A percentile compares a stretch with the other conserved stretches of the same genome.
These are phyloP conservation scores for Nothoprocta perdicaria DNA, from an alignment of 2,113 vertebrate species.

Conservation along the genomic window DNA sequence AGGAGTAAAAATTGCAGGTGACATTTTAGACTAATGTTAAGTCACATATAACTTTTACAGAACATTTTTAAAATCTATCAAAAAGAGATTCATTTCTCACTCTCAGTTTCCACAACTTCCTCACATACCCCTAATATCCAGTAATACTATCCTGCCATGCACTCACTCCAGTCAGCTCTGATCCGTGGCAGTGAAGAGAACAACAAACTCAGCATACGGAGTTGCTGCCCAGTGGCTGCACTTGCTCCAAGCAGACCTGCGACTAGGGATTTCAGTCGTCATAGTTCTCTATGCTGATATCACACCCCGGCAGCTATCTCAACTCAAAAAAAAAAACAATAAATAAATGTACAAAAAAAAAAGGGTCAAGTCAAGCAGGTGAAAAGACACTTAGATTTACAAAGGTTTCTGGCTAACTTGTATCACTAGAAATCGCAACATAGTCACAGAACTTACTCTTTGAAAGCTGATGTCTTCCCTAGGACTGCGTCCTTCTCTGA, in stretches of 20 bases:
- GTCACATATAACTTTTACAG: neutral
- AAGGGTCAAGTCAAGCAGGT: neutral
- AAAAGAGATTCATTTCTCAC: neutral
- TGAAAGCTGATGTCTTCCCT: neutral
- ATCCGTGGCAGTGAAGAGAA: neutral
- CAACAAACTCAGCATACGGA: neutral
- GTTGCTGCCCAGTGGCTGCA: fast-evolving
- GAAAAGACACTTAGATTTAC: neutral
- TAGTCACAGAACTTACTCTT: neutral
- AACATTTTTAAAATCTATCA: neutral
- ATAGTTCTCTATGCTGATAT: fast-evolving
- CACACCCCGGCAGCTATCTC: neutral
- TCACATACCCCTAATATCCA: neutral
- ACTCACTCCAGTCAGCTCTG: no score
- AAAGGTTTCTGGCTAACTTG: neutral
- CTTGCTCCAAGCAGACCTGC: neutral
- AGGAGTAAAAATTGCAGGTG: neutral
- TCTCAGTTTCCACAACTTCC: neutral
- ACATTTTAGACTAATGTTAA: neutral
- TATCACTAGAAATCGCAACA: fast-evolving
- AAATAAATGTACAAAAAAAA: no score
- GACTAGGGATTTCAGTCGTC: fast-evolving
- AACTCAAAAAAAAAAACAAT: neutral
- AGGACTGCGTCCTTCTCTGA: neutral
- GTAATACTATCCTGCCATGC: neutral